phyloP scores from a whole-genome alignment of 2,888 invertebrate genomes.

The Leptinotarsa juncta region DNA sequence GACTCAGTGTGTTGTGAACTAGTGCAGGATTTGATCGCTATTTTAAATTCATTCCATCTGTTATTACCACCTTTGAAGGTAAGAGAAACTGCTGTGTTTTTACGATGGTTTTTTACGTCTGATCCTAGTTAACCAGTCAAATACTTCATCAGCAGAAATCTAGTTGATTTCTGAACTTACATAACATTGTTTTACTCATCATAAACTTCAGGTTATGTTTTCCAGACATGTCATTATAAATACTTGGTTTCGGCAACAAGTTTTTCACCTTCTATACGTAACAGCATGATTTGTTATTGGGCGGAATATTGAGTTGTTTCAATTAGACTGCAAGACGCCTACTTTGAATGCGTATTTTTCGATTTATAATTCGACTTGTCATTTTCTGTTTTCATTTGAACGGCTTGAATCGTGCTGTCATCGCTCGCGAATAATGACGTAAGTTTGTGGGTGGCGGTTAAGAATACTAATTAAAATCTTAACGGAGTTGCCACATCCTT shows the following conservation, averaged over 20 bases:
- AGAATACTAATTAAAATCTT: not conserved
- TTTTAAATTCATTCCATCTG: no score
- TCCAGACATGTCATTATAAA: not conserved
- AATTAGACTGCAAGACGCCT: not conserved
- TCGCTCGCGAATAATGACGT: slow-evolving; percentile 6
- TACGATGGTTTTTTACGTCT: no score
- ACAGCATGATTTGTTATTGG: not conserved
- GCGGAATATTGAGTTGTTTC: not conserved
- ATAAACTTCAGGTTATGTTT: not conserved
- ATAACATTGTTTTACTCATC: not conserved
- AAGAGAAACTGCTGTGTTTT: not conserved
- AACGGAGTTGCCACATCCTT: not conserved
- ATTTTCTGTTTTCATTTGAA: not conserved
- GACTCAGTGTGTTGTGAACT: not conserved
- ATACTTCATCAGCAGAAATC: no score
- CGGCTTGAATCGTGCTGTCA: slow-evolving; percentile 1
- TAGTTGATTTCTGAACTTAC: not conserved
- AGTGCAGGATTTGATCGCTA: not conserved
- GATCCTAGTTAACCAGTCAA: no score
- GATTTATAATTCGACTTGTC: not conserved
- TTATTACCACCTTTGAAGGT: not conserved
- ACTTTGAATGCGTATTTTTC: not conserved
- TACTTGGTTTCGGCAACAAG: not conserved
- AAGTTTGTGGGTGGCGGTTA: slow-evolving; percentile 4
- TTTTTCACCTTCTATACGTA: not conserved